Percentiles rank a stretch among this genome's conserved stretches.
phyloP scores from a whole-genome alignment of 2,888 invertebrate species.

The Lamproptera curius region DNA sequence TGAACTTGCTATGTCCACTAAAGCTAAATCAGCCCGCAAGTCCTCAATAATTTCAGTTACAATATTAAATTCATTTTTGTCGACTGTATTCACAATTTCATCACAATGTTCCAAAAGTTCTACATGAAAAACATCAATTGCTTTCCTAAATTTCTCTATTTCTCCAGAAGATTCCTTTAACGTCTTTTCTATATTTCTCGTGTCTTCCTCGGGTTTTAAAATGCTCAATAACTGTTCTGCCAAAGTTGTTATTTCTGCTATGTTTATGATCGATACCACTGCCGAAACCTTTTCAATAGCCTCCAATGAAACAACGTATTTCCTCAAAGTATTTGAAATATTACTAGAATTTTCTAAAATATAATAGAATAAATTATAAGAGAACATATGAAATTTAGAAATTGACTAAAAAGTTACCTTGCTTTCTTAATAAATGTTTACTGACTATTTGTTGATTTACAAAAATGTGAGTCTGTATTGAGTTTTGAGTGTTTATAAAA shows the following conservation, averaged over 20 bases:
- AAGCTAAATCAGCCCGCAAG: neutral
- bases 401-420: too few species aligned
- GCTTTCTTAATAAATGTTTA: too few species aligned
- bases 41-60: neutral
- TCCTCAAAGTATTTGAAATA: neutral
- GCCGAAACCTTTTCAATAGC: constrained; percentile 33
- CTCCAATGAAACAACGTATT: constrained; percentile 38
- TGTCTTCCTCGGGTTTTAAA: neutral
- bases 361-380: too few species aligned
- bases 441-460: too few species aligned
- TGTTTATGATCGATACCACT: constrained; percentile 29
- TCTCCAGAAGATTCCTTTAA: too few species aligned
- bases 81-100: neutral
- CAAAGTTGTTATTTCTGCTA: constrained; percentile 34
- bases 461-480: too few species aligned
- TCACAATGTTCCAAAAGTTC: neutral
- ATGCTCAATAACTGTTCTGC: constrained; percentile 36
- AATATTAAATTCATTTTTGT: neutral
- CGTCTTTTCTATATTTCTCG: too few species aligned
- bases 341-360: neutral
- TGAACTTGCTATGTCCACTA: too few species aligned
- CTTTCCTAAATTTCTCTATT: neutral
- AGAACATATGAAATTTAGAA: too few species aligned
- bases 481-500: too few species aligned
- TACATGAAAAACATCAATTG: neutral